A percentile compares a stretch with the other conserved stretches of the same genome.
phyloP scores from a whole-genome alignment of 2,113 vertebrate species.

The Hemibates koningsi region DNA sequence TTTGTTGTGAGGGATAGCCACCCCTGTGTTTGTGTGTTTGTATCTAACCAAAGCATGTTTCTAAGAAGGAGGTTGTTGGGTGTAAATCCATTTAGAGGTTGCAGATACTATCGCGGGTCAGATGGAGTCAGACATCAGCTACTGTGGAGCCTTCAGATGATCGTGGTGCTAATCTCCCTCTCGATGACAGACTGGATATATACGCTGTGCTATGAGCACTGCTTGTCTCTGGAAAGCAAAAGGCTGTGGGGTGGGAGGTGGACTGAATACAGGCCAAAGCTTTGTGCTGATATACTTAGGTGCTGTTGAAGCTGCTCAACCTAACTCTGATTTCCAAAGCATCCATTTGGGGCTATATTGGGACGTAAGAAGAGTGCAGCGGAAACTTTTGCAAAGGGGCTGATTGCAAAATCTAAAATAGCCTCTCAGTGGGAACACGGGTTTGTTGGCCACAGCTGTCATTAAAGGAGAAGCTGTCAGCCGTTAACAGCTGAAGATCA shows the following conservation, averaged over 20 bases:
- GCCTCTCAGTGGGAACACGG: constrained; percentile 23
- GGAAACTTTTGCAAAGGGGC: constrained; percentile 48
- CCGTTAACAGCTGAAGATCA: constrained; percentile 33
- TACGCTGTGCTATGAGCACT: not conserved
- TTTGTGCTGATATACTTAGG: constrained; percentile 11
- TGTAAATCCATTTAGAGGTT: not conserved
- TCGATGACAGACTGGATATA: not conserved
- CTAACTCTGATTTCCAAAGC: constrained; percentile 37
- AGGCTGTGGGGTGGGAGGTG: not conserved
- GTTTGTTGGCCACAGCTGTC: constrained; percentile 54
- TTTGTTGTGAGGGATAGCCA: not conserved
- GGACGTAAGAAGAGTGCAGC: constrained; percentile 53
- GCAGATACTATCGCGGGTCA: not conserved
- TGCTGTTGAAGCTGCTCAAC: too few species aligned
- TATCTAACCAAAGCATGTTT: not conserved
- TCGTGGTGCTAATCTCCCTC: constrained; percentile 25
- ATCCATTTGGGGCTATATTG: constrained; percentile 55
- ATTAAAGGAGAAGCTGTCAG: constrained; percentile 27
- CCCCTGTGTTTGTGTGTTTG: not conserved
- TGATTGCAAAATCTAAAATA: constrained; percentile 55
- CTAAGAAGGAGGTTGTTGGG: not conserved
- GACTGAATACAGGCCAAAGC: not conserved
- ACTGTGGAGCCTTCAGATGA: constrained; percentile 10
- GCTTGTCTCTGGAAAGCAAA: constrained; percentile 22
- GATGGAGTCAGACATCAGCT: constrained; percentile 14